These are phyloP conservation scores for Ditylenchus dipsaci DNA, from an alignment of 1,140 invertebrate genomes.

Conservation along the genomic window DNA sequence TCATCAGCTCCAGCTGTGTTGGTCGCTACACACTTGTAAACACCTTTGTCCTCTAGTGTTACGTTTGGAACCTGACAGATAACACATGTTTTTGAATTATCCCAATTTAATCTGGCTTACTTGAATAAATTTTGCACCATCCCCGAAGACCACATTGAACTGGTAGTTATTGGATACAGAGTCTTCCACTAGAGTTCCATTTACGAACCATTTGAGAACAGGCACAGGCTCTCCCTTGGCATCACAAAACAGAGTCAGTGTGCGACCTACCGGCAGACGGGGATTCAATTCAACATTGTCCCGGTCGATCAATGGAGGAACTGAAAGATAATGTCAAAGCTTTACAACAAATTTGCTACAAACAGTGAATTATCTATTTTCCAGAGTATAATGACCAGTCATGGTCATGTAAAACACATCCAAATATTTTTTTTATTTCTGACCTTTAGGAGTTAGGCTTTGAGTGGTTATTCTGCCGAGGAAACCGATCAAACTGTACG, in stretches of 20 bases:
- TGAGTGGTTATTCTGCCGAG: too few relatives aligned
- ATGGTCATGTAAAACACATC: too few relatives aligned
- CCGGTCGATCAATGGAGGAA: constrained; percentile 50
- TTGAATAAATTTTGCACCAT: constrained; percentile 21
- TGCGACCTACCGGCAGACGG: constrained; percentile 45
- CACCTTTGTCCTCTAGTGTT: constrained; percentile 44
- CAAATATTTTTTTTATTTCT: too few relatives aligned
- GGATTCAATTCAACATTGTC: constrained; percentile 48
- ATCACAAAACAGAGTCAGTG: constrained; percentile 47
- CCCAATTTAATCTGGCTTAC: constrained; percentile 10
- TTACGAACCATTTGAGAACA: constrained; percentile 39
- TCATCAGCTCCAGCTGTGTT: constrained; percentile 50
- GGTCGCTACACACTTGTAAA: constrained; percentile 47
- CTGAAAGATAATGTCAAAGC: constrained; percentile 28
- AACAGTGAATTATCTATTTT: too few relatives aligned
- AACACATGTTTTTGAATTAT: neutral
- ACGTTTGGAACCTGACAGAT: constrained; percentile 46
- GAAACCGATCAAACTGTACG: too few relatives aligned
- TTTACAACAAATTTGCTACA: too few relatives aligned
- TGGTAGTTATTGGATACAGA: neutral
- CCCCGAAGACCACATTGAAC: constrained; percentile 26
- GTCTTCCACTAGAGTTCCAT: constrained; percentile 38
- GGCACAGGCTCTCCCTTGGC: constrained; percentile 51
- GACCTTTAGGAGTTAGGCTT: too few relatives aligned
- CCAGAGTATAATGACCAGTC: too few relatives aligned